These are phyloP conservation scores for Ephestia elutella DNA, from an alignment of 1,140 invertebrate species.

Conservation along the genomic window DNA sequence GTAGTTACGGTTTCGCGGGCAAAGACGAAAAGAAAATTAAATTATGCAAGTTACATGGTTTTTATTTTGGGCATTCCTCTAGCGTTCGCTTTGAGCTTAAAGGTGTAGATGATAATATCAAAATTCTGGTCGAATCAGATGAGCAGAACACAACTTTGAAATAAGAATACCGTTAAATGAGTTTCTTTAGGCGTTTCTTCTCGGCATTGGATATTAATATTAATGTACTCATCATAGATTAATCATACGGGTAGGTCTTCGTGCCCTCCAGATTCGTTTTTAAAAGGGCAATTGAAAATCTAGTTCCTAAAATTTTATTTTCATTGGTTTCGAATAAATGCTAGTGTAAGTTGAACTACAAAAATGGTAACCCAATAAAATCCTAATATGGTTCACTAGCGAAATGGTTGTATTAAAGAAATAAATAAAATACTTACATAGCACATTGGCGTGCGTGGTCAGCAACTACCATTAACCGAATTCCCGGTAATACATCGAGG, in stretches of 20 bases:
- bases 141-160: too few species aligned
- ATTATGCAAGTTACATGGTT: constrained; percentile 24
- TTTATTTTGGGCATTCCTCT: constrained; percentile 6
- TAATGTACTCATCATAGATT: too few species aligned
- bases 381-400: neutral
- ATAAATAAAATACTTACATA: neutral
- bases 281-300: too few species aligned
- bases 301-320: too few species aligned
- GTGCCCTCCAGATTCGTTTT: too few species aligned
- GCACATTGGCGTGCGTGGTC: neutral
- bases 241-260: too few species aligned
- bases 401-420: neutral
- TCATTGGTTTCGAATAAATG: too few species aligned
- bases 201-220: too few species aligned
- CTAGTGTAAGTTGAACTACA: too few species aligned
- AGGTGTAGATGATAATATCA: neutral
- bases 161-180: too few species aligned
- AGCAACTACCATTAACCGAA: constrained; percentile 2
- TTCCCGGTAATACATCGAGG: neutral
- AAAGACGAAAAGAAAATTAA: constrained; percentile 56
- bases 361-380: too few species aligned
- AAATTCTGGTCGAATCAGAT: neutral
- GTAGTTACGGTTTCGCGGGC: constrained; percentile 55
- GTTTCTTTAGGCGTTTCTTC: too few species aligned
- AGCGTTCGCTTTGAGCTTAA: constrained; percentile 8